Evolutionary conservation across 2,888 invertebrate genomes (phyloP).

Genomic region (Leptodirus hochenwartii): DNA sequence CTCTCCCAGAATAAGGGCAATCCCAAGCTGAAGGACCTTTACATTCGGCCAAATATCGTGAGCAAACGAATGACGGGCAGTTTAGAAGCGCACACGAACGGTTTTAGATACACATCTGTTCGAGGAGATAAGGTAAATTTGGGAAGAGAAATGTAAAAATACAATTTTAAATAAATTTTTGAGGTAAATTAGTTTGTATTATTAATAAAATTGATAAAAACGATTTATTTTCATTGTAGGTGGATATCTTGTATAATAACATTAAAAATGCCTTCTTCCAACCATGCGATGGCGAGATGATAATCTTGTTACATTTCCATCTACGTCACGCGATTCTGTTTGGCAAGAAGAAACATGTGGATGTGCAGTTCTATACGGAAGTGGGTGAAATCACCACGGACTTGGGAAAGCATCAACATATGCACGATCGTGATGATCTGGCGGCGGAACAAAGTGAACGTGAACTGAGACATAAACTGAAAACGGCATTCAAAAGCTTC

Average conservation of each 20-base stretch:
- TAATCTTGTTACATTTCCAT: constrained; percentile 96
- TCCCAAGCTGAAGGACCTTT: constrained; percentile 92
- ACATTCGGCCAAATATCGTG: constrained; percentile 97
- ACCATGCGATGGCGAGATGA: constrained; percentile 98
- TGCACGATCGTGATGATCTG: constrained; percentile 98
- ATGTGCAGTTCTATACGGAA: constrained; percentile 99
- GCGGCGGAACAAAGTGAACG: constrained; percentile 98
- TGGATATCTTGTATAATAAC: constrained; percentile 97
- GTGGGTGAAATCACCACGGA: constrained; percentile 99
- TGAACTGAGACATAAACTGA: constrained; percentile 88
- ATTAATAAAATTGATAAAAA: background rate
- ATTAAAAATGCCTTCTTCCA: constrained; percentile 99
- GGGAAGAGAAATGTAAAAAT: no score
- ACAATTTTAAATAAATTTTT: no score
- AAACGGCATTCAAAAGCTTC: constrained; percentile 95
- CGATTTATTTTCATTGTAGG: no score
- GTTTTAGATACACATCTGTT: constrained; percentile 95
- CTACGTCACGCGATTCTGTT: constrained; percentile 98
- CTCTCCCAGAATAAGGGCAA: constrained; percentile 92
- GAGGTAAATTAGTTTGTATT: no score
- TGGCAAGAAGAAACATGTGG: constrained; percentile 92
- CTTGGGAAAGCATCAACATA: constrained; percentile 97
- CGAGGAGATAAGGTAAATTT: constrained; percentile 83
- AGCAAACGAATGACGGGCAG: constrained; percentile 88
- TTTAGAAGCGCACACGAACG: constrained; percentile 90